Base-by-base conservation (phyloP, 2,113 vertebrate genomes). In the Lagopus muta region DNA sequence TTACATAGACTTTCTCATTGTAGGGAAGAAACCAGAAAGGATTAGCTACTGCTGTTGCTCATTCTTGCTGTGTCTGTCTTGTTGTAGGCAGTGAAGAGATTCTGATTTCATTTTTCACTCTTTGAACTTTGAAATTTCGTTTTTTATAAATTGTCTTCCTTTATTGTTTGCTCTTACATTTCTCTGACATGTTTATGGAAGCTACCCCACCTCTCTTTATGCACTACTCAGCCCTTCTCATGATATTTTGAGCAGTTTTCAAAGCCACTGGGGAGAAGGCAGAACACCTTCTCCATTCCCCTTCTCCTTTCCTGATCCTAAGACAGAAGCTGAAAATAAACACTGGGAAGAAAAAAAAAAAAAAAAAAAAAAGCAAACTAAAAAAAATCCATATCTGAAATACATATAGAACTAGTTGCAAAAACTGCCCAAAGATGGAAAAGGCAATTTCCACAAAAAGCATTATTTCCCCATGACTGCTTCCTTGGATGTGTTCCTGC, bases 391-490 rank as follows among this genome's bases (percentile, higher is more conserved):
- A 50, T 4, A 13, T 32, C 6, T 71, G 21, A 25, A 38, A 74
- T 27, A 25, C 4, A 13, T 2, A 24, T 2, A 61, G 54, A 64
- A 67, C 9, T 72, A 13, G 8, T 13, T 42, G 13, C 4, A 64
- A 55, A 75, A 74, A 58, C 20, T 17, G 70, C 13, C 11, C 38
- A 77, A 54, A 72, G 22, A 78, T 22, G 36, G 3, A 32, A 58
- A 77, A 80, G 6, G 18, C 6, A 61, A 15, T 10, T 21, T n/a
- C 2, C 2, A 52, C 21, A 81, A 81, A 83, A 40, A 20, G 5
- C 0, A 19, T 24, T 0, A 42, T 34, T 91, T 91, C 43, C 40
- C 16, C 6, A 20, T 22, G 61, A 28, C 3, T 45, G 28, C 48
- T 88, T 90, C 11, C 42, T 13, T 13, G 81, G 32, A 92, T 16